Conservation (phyloP, 1,140 invertebrate genomes). For the Microvelia longipes region DNA sequence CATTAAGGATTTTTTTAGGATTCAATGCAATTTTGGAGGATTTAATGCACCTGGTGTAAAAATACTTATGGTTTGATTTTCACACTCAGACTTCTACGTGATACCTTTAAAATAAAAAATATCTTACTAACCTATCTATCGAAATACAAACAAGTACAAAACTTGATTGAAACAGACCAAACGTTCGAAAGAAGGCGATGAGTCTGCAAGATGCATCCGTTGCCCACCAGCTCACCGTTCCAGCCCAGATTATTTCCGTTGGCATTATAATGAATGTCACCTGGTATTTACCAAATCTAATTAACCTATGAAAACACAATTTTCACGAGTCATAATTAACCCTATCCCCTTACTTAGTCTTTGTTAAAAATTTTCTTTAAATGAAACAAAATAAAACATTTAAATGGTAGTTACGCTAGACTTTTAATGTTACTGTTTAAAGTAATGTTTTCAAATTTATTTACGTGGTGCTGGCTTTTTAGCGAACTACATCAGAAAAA, state of each 20-base stretch:
- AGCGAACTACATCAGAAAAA: no score
- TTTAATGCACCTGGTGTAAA: no score
- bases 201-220: conserved; percentile 65
- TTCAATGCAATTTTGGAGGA: no score
- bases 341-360: neutral
- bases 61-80: no score
- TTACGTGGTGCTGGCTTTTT: no score
- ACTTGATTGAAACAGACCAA: conserved; percentile 72
- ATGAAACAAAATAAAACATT: neutral
- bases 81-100: no score
- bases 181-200: conserved; percentile 68
- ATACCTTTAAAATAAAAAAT: no score
- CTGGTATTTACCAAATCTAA: conserved; percentile 32
- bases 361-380: neutral
- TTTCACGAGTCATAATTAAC: neutral
- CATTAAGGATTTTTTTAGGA: no score
- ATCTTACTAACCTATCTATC: conserved; percentile 49
- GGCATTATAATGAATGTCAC: conserved; percentile 83
- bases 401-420: no score
- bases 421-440: no score
- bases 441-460: no score
- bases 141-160: conserved; percentile 77
- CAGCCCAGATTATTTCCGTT: conserved; percentile 71
- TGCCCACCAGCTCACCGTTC: conserved; percentile 64
- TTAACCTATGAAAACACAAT: neutral